Evolutionary conservation across 2,797 vertebrate genomes (phyloP).

Genomic region (Ispidina lecontei): DNA sequence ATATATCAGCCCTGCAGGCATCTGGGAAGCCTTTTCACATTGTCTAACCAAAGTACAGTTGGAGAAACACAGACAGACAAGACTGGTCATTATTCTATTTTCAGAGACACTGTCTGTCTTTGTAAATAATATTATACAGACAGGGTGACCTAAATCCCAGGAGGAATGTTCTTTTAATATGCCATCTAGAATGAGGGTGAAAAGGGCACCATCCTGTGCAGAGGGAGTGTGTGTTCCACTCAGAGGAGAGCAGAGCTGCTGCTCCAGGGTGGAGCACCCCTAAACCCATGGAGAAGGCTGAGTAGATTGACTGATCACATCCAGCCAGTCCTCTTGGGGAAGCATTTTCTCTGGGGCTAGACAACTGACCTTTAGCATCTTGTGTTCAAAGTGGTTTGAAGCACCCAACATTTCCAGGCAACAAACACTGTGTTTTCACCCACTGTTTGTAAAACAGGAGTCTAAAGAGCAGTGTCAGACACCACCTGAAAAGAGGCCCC

Average conservation of each 20-base stretch:
- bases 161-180: not conserved
- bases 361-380: not conserved
- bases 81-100: conserved; percentile 5
- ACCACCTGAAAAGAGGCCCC: conserved; percentile 65
- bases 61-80: not conserved
- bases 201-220: not conserved
- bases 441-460: conserved; percentile 73
- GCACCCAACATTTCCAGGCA: not conserved
- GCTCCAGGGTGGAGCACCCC: not conserved
- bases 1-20: conserved; percentile 9
- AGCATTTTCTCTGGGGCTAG: not conserved
- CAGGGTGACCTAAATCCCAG: conserved; percentile 11
- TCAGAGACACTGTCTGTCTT: not conserved
- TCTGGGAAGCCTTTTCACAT: not conserved
- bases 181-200: not conserved
- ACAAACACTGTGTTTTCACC: conserved; percentile 57
- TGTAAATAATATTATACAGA: not conserved
- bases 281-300: not conserved
- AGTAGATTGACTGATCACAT: not conserved
- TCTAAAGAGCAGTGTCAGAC: conserved; percentile 63
- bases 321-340: not conserved
- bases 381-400: not conserved
- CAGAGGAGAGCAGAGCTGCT: not conserved
- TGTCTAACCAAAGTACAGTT: not conserved
- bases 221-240: not conserved